A percentile compares a stretch with the other conserved stretches of the same genome.
These are phyloP conservation scores for Perca fluviatilis DNA, from an alignment of 2,113 vertebrate species.

Conservation along the genomic window DNA sequence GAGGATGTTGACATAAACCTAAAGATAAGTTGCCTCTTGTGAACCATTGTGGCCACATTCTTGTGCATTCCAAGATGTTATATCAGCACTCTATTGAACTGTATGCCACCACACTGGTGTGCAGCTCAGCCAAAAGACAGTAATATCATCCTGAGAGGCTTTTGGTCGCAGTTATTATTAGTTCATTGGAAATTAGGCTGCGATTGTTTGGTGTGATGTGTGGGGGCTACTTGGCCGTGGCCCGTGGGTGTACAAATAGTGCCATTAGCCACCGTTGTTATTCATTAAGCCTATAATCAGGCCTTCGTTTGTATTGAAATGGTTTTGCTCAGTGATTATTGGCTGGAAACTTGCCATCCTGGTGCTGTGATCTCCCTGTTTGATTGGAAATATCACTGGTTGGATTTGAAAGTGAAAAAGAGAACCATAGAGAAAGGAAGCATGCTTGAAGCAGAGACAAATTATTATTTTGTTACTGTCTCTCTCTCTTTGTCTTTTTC, in stretches of 20 bases:
- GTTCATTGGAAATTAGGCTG: constrained; percentile 1
- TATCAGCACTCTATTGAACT: background rate
- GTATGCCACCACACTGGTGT: background rate
- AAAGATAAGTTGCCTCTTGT: constrained; percentile 1
- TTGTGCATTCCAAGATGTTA: constrained; percentile 13
- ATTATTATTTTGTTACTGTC: constrained; percentile 34
- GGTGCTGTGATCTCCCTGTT: constrained; percentile 11
- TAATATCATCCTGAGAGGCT: constrained; percentile 1
- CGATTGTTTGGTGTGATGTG: background rate
- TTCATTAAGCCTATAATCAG: constrained; percentile 50
- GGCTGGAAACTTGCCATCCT: constrained; percentile 29
- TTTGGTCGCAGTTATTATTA: background rate
- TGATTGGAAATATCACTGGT: constrained; percentile 10
- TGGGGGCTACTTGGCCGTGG: background rate
- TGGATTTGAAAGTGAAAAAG: constrained; percentile 29
- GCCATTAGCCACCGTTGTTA: constrained; percentile 36
- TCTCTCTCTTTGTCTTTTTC: constrained; percentile 11
- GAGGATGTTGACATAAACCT: background rate
- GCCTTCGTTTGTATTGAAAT: constrained; percentile 24
- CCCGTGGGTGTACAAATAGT: background rate
- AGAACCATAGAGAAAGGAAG: constrained; percentile 14
- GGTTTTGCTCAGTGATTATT: constrained; percentile 31
- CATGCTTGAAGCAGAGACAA: constrained; percentile 30
- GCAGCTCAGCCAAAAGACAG: background rate
- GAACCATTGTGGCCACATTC: background rate